phyloP scores from a whole-genome alignment of 2,113 vertebrate species.

The Albula glossodonta region DNA sequence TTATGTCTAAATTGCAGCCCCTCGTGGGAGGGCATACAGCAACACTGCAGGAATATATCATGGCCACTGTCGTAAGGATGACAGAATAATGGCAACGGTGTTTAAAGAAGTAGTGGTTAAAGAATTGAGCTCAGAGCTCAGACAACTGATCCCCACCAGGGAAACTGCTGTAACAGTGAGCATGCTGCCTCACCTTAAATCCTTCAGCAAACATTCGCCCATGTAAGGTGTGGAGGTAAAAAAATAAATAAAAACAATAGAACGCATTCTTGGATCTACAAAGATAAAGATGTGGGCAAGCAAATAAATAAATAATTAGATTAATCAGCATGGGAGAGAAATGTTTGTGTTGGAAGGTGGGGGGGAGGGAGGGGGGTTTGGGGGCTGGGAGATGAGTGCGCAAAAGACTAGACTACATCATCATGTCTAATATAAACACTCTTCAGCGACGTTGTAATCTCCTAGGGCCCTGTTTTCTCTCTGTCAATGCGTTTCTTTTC shows the following conservation, averaged over 20 bases:
- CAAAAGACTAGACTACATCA: not conserved
- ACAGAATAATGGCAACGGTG: not conserved
- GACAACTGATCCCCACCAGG: not conserved
- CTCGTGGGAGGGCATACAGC: constrained; percentile 53
- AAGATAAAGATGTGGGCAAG: not conserved
- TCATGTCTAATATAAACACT: constrained; percentile 28
- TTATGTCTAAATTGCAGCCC: constrained; percentile 58
- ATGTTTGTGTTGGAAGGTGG: not conserved
- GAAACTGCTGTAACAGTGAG: not conserved
- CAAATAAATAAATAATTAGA: not conserved
- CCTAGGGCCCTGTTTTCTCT: constrained; percentile 12
- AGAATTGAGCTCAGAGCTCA: not conserved
- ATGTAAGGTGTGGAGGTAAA: not conserved
- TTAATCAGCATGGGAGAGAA: constrained; percentile 14
- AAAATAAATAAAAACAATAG: not conserved
- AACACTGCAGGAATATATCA: not conserved
- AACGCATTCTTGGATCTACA: not conserved
- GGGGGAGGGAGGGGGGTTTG: not conserved
- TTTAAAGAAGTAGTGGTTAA: not conserved
- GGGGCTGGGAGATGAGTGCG: not conserved
- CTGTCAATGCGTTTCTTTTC: constrained; percentile 27
- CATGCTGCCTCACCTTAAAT: not conserved
- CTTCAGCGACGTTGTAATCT: constrained; percentile 19
- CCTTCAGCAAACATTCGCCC: not conserved
- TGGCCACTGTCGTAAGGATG: not conserved